Conservation (phyloP, 2,888 invertebrate species). For the Drosophila sordidula region DNA sequence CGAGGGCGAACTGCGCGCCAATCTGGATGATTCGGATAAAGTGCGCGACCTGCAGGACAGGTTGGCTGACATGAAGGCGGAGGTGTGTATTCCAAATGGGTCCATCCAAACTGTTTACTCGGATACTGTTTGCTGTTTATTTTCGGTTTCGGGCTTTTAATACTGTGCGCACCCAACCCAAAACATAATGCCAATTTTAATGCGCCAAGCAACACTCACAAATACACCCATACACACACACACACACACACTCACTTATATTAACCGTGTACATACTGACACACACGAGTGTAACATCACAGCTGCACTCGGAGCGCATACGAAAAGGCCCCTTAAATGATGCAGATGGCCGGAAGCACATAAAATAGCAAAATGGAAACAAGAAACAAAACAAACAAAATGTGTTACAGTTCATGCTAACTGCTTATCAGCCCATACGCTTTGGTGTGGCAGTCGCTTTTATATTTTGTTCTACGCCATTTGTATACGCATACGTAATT, state of each 20-base stretch:
- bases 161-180: slow-evolving; percentile 22
- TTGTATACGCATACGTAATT: slow-evolving; percentile 3
- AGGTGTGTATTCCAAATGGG: slow-evolving; percentile 88
- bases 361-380: not conserved
- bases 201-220: slow-evolving; percentile 10
- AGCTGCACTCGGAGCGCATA: slow-evolving; percentile 29
- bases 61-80: slow-evolving; percentile 96
- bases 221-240: slow-evolving; percentile 14
- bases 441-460: slow-evolving; percentile 41
- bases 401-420: slow-evolving; percentile 18
- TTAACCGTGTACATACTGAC: slow-evolving; percentile 24
- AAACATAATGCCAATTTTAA: slow-evolving; percentile 6
- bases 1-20: slow-evolving; percentile 95
- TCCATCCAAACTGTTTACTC: slow-evolving; percentile 5
- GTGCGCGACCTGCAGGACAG: slow-evolving; percentile 96
- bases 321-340: slow-evolving; percentile 7
- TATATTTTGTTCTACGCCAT: slow-evolving; percentile 3
- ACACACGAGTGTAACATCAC: slow-evolving; percentile 2
- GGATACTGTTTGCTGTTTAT: slow-evolving; percentile 32
- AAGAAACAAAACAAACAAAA: not conserved
- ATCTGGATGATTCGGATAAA: slow-evolving; percentile 93
- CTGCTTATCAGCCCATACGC: slow-evolving; percentile 7
- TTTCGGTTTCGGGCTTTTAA: slow-evolving; percentile 39
- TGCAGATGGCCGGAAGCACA: slow-evolving; percentile 3
- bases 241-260: slow-evolving; percentile 14